Conservation (phyloP, 2,888 invertebrate genomes). For the Dinocampus coccinellae region DNA sequence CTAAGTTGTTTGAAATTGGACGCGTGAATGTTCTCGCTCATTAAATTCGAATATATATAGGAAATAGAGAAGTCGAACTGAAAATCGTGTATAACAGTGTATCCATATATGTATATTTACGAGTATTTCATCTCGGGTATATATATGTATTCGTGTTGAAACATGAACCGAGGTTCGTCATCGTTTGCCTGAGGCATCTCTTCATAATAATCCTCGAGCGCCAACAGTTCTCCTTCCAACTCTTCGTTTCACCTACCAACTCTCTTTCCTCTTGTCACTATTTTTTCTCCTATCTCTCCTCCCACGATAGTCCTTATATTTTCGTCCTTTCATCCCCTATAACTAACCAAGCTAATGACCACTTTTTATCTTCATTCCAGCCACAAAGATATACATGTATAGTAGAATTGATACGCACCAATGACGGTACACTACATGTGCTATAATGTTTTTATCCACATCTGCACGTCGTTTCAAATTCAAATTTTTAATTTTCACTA, state of each 20-base stretch:
- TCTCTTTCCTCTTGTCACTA: slow-evolving; percentile 6
- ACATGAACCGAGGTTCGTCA: slow-evolving; percentile 43
- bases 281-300: slow-evolving; percentile 16
- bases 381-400: no score
- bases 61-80: slow-evolving; percentile 18
- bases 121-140: no score
- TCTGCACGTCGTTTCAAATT: no score
- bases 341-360: no score
- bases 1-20: slow-evolving; percentile 32
- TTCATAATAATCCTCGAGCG: slow-evolving; percentile 54
- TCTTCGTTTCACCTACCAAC: slow-evolving; percentile 15
- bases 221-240: slow-evolving; percentile 48
- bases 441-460: no score
- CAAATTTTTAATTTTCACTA: no score
- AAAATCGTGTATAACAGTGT: background rate
- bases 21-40: slow-evolving; percentile 29
- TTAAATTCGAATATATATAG: slow-evolving; percentile 31
- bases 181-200: slow-evolving; percentile 46
- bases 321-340: no score
- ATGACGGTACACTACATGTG: no score
- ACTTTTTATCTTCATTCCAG: no score
- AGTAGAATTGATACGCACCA: no score
- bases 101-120: no score
- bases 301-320: no score
- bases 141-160: slow-evolving; percentile 19